A percentile compares a stretch with the other conserved stretches of the same genome.
Conservation (phyloP, 2,888 invertebrate species). For the Drosophila greeni region DNA sequence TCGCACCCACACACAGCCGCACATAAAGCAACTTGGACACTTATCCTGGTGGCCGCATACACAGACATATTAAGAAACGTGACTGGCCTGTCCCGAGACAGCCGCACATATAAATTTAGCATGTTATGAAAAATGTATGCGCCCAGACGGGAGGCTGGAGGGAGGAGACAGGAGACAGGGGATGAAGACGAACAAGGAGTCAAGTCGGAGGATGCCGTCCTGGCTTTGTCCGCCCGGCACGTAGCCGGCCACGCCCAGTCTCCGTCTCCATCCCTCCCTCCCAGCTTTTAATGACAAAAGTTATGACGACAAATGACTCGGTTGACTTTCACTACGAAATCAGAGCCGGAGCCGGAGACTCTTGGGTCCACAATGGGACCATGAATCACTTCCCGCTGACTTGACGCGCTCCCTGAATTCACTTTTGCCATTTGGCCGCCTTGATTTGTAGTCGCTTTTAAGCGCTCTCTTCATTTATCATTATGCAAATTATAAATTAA, state of each 20-base stretch:
- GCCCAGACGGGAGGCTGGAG: conserved; percentile 29
- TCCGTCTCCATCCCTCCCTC: too few species aligned
- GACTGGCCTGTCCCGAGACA: conserved; percentile 51
- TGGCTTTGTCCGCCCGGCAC: conserved; percentile 61
- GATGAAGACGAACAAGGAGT: conserved; percentile 23
- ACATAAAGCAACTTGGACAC: conserved; percentile 18
- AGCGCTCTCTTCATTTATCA: conserved; percentile 50
- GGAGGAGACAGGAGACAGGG: conserved; percentile 1
- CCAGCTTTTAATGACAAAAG: conserved; percentile 64
- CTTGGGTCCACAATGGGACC: conserved; percentile 50
- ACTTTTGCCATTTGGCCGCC: conserved; percentile 49
- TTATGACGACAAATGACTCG: conserved; percentile 71
- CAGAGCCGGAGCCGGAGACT: conserved; percentile 46
- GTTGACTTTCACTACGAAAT: conserved; percentile 69
- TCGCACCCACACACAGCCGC: conserved; percentile 15
- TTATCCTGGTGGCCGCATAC: conserved; percentile 36
- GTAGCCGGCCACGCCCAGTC: conserved; percentile 45
- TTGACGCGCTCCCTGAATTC: conserved; percentile 45
- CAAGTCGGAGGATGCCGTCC: conserved; percentile 10
- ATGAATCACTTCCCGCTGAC: conserved; percentile 62
- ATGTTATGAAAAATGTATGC: conserved; percentile 69
- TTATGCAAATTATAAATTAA: conserved; percentile 67
- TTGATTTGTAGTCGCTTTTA: conserved; percentile 41
- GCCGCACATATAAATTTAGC: conserved; percentile 47
- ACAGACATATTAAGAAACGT: conserved; percentile 64